Evolutionary conservation across 2,113 vertebrate genomes (phyloP), one percentile per base, ranked within the genome.

Genomic region (Phycodurus eques): DNA sequence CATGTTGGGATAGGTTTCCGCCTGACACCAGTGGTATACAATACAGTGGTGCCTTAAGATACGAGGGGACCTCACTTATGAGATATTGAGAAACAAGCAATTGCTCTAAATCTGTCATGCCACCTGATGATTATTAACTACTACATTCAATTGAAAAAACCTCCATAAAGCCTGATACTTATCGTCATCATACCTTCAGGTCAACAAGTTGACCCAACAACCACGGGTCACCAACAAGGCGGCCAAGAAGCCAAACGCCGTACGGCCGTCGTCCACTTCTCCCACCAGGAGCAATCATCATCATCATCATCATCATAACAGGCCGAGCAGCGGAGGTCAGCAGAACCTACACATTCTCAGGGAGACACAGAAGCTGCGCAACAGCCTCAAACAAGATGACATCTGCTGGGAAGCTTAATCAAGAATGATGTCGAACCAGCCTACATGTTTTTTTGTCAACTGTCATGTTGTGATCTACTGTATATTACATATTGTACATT

Each of bases 401-500:
- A 77, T 95, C 46, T 77, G 79, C 56, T 98, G 94, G 95, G 94
- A 96, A 83, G 80, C 92, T n/a, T 92, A 80, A 93, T 74, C 6
- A 42, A 33, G 22, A 53, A 62, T 4, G 31, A 11, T 6, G 1
- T 72, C 77, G 69, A 81, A 72, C 47, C 31, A 31, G 42, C 3
- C 39, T 42, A 11, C 14, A 8, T 22, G 22, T 66, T 35, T 53
- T 46, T n/a, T 46, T 65, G n/a, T 19, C 5, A 27, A 46, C 19
- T 19, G 59, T 61, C 31, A 44, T 11, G 35, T 63, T 63, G 17
- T 43, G 39, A 13, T 13, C 12, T 13, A 4, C 4, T 64, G 9
- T 64, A n/a, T 7, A 64, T 43, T 42, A 39, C 9, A 8, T 67
- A 33, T 68, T 78, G 54, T 71, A 9, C 8, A 33, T 47, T 72